phyloP scores from a whole-genome alignment of 1,140 invertebrate species.

The Orchesella cincta region DNA sequence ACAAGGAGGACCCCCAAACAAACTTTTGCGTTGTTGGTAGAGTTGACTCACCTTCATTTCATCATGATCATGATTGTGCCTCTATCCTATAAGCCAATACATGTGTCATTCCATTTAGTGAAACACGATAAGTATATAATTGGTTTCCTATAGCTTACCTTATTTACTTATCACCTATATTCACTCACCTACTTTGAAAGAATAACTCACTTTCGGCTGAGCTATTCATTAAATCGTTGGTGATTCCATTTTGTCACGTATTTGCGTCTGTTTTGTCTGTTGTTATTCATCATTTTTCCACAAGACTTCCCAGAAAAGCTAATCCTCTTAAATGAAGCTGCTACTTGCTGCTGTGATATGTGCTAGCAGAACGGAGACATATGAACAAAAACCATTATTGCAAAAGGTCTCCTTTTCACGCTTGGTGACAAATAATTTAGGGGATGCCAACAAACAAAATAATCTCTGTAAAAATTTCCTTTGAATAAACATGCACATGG shows the following conservation, averaged over 20 bases:
- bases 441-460: not conserved
- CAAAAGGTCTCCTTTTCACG: no score
- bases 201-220: not conserved
- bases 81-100: no score
- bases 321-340: constrained; percentile 20
- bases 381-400: no score
- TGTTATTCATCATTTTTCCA: constrained; percentile 1
- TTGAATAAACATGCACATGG: not conserved
- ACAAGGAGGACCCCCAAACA: no score
- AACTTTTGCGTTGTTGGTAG: no score
- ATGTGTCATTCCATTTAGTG: no score
- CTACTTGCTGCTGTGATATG: constrained; percentile 6
- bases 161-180: no score
- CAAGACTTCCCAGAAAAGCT: constrained; percentile 14
- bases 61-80: no score
- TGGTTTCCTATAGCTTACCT: no score
- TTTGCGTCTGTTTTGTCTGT: not conserved
- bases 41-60: no score
- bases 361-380: no score
- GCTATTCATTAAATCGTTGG: not conserved
- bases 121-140: no score
- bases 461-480: not conserved
- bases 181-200: constrained; percentile 16
- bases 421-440: not conserved
- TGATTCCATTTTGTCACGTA: constrained; percentile 16